Evolutionary conservation across 1,140 invertebrate species (phyloP).

Genomic region (Holcopasites calliopsidis): DNA sequence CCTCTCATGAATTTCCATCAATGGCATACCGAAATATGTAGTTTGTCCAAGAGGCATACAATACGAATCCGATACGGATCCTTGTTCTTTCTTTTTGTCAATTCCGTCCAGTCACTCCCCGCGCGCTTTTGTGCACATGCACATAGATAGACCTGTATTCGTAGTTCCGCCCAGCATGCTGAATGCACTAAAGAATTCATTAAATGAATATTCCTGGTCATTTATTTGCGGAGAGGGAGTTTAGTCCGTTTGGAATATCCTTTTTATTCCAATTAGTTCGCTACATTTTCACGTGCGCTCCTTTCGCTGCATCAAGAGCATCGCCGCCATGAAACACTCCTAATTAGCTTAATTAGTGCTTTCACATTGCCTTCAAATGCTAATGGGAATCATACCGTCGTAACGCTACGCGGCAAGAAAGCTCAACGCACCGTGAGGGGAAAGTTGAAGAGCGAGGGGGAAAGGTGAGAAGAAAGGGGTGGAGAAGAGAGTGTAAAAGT

Average conservation of each 20-base stretch:
- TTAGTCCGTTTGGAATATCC: constrained; percentile 10
- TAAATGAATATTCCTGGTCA: constrained; percentile 30
- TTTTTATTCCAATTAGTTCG: constrained; percentile 33
- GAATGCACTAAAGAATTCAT: constrained; percentile 17
- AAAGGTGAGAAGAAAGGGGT: neutral
- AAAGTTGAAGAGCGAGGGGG: neutral
- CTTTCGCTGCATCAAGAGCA: constrained; percentile 16
- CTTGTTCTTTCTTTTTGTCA: neutral
- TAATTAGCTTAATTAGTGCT: constrained; percentile 49
- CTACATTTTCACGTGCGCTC: constrained; percentile 14
- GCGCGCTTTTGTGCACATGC: too few species aligned
- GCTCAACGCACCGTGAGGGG: neutral
- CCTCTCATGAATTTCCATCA: neutral
- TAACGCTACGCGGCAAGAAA: constrained; percentile 28
- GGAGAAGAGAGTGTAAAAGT: neutral
- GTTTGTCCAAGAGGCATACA: neutral
- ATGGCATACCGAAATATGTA: too few species aligned
- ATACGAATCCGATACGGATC: neutral
- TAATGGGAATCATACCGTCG: constrained; percentile 44
- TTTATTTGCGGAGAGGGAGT: neutral
- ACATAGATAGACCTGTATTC: too few species aligned
- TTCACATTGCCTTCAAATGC: constrained; percentile 44
- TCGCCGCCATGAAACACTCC: constrained; percentile 36
- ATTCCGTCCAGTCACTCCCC: neutral
- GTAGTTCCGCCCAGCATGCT: too few species aligned